Base-by-base conservation (phyloP, 2,888 invertebrate species). In the Spodoptera littoralis region DNA sequence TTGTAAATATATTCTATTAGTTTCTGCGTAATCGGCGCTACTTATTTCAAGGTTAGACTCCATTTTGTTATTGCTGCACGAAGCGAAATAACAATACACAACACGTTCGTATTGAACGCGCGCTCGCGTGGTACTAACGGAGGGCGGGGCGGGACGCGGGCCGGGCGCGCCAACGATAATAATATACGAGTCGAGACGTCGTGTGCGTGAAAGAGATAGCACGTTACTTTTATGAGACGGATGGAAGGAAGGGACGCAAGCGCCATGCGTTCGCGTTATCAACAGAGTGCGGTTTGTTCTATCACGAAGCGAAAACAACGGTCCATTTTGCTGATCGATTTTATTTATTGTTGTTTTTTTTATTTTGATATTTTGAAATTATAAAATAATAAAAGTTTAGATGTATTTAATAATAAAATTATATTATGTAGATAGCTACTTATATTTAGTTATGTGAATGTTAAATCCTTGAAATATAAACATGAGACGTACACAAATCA, bases 21-120 rank as follows among this genome's bases (percentile, higher is more conserved):
- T 13, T 45, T 24, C 45, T 0, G 43, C n/a, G 50, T 60, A 77
- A 11, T 65, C 4, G 3, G 3, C 11, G 1, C 8, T 11, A 13
- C 0, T n/a, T 9, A 9, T 6, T 27, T 41, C 11, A 5, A 30
- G 48, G 2, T 11, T 46, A 8, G 56, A 18, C 52, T 59, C 53
- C 71, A 71, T 71, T 71, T 72, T 72, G 73, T 56, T 4, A 2
- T 4, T 1, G 9, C 6, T 9, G 9, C 1, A 36, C 9, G 36
- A 36, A 36, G 36, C 8, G 1, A 36, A 36, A 36, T 36, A 36
- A 8, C 6, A 36, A 36, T 9, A 36, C 36, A 8, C 6, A 9
- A 36, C 36, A 36, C 36, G n/a, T 2, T 41, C 36, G 55, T 73
- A 6, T 11, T 24, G 45, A 46, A 13, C 42, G 77, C 73, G 44